phyloP scores from a whole-genome alignment of 2,797 vertebrate genomes.

The Netta rufina region DNA sequence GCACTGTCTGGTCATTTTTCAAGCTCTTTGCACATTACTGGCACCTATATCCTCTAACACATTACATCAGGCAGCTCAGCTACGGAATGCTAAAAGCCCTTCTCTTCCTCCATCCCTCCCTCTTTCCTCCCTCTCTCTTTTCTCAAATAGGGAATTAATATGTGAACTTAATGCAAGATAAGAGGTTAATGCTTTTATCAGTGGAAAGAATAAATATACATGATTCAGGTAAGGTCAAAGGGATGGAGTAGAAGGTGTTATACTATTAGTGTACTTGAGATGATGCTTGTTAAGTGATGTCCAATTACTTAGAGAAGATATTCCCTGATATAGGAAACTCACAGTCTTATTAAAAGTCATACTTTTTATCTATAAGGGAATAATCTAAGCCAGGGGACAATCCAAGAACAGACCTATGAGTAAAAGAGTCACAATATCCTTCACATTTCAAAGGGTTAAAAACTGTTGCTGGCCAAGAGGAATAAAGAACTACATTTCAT shows the following conservation, averaged over 20 bases:
- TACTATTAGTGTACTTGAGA: not conserved
- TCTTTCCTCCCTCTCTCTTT: not conserved
- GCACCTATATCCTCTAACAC: slow-evolving; percentile 44
- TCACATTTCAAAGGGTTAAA: not conserved
- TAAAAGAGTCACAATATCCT: not conserved
- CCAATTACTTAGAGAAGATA: not conserved
- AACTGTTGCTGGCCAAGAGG: not conserved
- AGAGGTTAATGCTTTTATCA: not conserved
- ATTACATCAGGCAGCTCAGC: slow-evolving; percentile 40
- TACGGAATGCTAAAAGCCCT: slow-evolving; percentile 63
- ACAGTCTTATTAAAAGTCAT: not conserved
- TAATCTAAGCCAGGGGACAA: not conserved
- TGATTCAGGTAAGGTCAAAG: slow-evolving; percentile 8
- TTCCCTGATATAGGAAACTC: not conserved
- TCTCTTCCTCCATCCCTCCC: not conserved
- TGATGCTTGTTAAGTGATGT: slow-evolving; percentile 9
- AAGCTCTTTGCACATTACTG: slow-evolving; percentile 64
- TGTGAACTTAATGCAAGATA: not conserved
- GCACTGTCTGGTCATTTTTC: slow-evolving; percentile 74
- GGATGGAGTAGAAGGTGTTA: not conserved
- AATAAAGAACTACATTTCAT: not conserved
- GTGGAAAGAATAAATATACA: slow-evolving; percentile 17
- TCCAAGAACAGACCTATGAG: not conserved
- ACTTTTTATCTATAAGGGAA: not conserved
- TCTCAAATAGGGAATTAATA: not conserved